Evolutionary conservation across 2,888 invertebrate genomes (phyloP).

Genomic region (Nowickia ferox): DNA sequence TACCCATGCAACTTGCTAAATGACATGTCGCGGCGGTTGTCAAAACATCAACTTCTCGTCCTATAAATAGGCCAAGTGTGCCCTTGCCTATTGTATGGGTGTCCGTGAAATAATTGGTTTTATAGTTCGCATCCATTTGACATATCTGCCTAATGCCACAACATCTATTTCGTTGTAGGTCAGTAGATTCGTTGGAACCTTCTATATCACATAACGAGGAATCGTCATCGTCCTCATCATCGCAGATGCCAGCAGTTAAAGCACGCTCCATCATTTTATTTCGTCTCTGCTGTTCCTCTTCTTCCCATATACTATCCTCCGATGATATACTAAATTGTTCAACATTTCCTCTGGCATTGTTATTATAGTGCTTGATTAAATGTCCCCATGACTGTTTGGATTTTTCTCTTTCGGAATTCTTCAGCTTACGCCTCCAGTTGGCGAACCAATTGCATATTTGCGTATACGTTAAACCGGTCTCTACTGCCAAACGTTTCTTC

Average conservation of each 20-base stretch:
- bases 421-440: conserved; percentile 91
- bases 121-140: conserved; percentile 19
- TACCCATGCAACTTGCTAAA: conserved; percentile 61
- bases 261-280: conserved; percentile 41
- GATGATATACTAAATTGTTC: conserved; percentile 92
- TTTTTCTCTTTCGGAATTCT: conserved; percentile 89
- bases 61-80: conserved; percentile 63
- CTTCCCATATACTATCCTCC: conserved; percentile 91
- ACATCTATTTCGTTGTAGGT: conserved; percentile 38
- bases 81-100: conserved; percentile 40
- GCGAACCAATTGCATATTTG: conserved; percentile 93
- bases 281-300: conserved; percentile 78
- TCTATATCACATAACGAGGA: conserved; percentile 68
- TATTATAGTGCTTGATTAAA: conserved; percentile 88
- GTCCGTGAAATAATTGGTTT: conserved; percentile 62
- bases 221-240: conserved; percentile 74
- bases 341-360: conserved; percentile 90
- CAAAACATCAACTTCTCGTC: conserved; percentile 52
- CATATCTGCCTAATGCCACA: conserved; percentile 8
- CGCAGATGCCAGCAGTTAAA: conserved; percentile 72
- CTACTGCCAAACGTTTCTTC: conserved; percentile 88
- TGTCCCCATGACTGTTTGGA: conserved; percentile 90
- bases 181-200: conserved; percentile 51
- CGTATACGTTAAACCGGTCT: conserved; percentile 90
- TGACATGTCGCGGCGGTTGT: conserved; percentile 74